These are phyloP conservation scores for Maniola hyperantus DNA, from an alignment of 2,888 invertebrate genomes.

Conservation along the genomic window DNA sequence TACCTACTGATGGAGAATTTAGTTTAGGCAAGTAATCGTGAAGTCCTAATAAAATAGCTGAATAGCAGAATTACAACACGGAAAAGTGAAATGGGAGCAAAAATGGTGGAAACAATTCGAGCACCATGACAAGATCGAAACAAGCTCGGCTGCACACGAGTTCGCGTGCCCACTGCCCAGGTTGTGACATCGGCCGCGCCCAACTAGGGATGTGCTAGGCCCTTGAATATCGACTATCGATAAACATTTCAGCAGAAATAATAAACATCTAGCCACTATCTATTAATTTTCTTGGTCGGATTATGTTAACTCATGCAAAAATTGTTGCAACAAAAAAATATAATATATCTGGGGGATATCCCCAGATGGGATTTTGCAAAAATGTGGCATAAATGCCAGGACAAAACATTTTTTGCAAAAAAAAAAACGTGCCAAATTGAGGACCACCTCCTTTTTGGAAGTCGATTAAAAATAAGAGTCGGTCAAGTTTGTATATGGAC, in stretches of 20 bases:
- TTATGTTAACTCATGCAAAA: too few species aligned
- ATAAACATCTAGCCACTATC: not conserved
- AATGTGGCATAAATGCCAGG: too few species aligned
- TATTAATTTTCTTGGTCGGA: not conserved
- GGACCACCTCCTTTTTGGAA: too few species aligned
- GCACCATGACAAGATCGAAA: conserved; percentile 52
- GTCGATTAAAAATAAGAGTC: too few species aligned
- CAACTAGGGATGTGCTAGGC: conserved; percentile 63
- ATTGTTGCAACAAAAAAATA: too few species aligned
- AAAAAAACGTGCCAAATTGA: too few species aligned
- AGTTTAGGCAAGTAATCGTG: conserved; percentile 26
- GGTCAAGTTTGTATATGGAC: too few species aligned
- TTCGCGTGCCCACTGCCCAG: conserved; percentile 73
- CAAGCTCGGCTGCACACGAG: conserved; percentile 47
- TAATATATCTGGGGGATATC: too few species aligned
- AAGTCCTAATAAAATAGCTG: conserved; percentile 29
- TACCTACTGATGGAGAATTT: conserved; percentile 16
- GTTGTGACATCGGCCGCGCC: conserved; percentile 69
- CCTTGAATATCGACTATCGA: conserved; percentile 50
- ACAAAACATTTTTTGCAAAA: too few species aligned
- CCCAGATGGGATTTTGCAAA: too few species aligned
- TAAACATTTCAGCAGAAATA: conserved; percentile 5
- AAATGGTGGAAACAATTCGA: conserved; percentile 45
- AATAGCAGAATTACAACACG: conserved; percentile 42
- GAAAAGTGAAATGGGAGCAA: conserved; percentile 45